Evolutionary conservation across 2,797 vertebrate species (phyloP).

Genomic region (Gila robusta): DNA sequence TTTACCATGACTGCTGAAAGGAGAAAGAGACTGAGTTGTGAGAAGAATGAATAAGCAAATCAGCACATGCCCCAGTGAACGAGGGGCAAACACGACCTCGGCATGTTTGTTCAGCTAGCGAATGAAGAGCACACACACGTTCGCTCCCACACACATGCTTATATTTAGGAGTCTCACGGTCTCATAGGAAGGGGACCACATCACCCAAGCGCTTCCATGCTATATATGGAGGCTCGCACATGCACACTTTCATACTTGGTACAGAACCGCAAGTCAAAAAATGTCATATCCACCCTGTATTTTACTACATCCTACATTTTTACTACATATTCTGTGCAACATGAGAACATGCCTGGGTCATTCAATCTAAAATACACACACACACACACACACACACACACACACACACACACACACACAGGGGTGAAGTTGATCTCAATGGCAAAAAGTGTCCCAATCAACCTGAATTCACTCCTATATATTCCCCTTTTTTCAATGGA

Average conservation of each 20-base stretch:
- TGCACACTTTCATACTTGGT: not conserved
- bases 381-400: no score
- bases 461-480: no score
- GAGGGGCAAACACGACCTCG: conserved; percentile 35
- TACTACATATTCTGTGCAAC: not conserved
- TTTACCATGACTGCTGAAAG: conserved; percentile 10
- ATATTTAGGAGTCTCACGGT: conserved; percentile 16
- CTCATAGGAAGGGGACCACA: conserved; percentile 8
- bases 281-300: not conserved
- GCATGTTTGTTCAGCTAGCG: conserved; percentile 45
- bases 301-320: not conserved
- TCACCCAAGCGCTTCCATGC: not conserved
- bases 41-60: conserved; percentile 34
- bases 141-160: conserved; percentile 39
- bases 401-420: no score
- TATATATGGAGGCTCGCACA: not conserved
- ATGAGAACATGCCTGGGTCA: not conserved
- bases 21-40: not conserved
- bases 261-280: not conserved
- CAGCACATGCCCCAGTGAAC: conserved; percentile 35
- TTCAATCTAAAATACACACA: not conserved
- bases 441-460: no score
- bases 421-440: no score
- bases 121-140: not conserved
- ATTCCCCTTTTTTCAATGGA: not conserved